Evolutionary conservation across 1,140 invertebrate genomes (phyloP).

Genomic region (Aphidius gifuensis): DNA sequence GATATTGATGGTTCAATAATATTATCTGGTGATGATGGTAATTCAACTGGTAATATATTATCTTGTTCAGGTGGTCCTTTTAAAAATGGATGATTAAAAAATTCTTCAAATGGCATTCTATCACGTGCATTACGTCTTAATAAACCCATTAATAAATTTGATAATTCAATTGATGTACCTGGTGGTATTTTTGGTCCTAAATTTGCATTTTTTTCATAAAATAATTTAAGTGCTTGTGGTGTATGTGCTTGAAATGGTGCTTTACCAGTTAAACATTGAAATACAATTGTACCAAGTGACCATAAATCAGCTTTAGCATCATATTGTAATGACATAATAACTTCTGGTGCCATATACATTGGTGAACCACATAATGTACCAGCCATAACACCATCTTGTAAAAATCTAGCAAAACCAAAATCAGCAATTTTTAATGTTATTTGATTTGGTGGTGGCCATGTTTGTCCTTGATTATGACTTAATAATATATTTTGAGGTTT

Average conservation of each 20-base stretch:
- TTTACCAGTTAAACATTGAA: constrained; percentile 97
- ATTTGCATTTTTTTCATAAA: constrained; percentile 96
- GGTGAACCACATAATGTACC: constrained; percentile 98
- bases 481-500: constrained; percentile 97
- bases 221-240: constrained; percentile 95
- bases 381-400: constrained; percentile 99
- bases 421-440: constrained; percentile 97
- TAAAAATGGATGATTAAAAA: constrained; percentile 90
- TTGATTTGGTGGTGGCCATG: constrained; percentile 83
- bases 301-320: constrained; percentile 98
- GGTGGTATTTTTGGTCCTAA: constrained; percentile 93
- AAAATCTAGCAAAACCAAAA: constrained; percentile 98
- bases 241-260: constrained; percentile 97
- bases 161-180: constrained; percentile 86
- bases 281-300: constrained; percentile 98
- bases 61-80: constrained; percentile 61
- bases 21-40: constrained; percentile 49
- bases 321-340: constrained; percentile 99
- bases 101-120: constrained; percentile 92
- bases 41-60: constrained; percentile 43
- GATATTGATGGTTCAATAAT: constrained; percentile 30
- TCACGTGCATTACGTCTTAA: constrained; percentile 91
- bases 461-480: constrained; percentile 74
- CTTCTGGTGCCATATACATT: constrained; percentile 99
- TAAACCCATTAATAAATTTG: constrained; percentile 81